Evolutionary conservation across 2,113 vertebrate genomes (phyloP).

Genomic region (Periophthalmus modestus): DNA sequence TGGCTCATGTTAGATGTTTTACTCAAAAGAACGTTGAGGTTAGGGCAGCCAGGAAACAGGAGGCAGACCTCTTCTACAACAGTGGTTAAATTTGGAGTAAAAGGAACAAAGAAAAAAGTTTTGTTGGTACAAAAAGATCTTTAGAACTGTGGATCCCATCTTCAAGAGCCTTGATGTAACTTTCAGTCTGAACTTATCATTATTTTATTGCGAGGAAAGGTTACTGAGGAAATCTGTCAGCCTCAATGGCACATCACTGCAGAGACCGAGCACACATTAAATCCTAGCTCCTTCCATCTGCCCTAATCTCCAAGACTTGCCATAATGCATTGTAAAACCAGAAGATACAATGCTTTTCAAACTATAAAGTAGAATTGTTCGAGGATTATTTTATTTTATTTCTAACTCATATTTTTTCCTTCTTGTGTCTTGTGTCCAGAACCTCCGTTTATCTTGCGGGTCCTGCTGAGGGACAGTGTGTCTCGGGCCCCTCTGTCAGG

Average conservation of each 20-base stretch:
- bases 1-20: not conserved
- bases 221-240: not conserved
- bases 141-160: not conserved
- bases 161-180: not conserved
- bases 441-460: constrained; percentile 84
- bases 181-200: not conserved
- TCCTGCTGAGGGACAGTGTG: constrained; percentile 87
- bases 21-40: not conserved
- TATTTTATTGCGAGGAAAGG: not conserved
- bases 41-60: not conserved
- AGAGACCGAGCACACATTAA: not conserved
- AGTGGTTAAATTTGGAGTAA: not conserved
- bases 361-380: not conserved
- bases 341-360: not conserved
- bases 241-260: not conserved
- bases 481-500: constrained; percentile 84
- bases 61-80: not conserved
- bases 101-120: not conserved
- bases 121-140: not conserved
- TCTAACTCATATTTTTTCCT: not conserved
- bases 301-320: not conserved
- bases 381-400: not conserved
- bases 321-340: not conserved
- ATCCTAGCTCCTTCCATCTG: not conserved
- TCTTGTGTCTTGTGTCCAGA: constrained; percentile 61